These are phyloP conservation scores for Isotomurus palustris DNA, from an alignment of 2,888 invertebrate genomes.

Conservation along the genomic window DNA sequence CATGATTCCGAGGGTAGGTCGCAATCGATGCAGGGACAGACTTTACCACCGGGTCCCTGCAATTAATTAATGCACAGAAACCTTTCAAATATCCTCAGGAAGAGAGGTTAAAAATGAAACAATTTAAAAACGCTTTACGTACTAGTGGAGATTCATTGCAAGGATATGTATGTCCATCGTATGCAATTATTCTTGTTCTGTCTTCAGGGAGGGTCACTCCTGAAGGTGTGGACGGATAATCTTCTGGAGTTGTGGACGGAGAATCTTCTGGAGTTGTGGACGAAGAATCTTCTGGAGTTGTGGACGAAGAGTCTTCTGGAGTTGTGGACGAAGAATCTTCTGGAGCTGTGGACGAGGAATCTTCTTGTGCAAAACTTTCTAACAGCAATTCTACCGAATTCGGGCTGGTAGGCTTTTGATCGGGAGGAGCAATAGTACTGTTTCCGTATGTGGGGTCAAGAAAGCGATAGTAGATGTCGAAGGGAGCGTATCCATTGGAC, in stretches of 20 bases:
- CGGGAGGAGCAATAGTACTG: neutral
- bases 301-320: too few relatives aligned
- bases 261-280: too few relatives aligned
- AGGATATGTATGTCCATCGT: constrained; percentile 24
- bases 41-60: constrained; percentile 53
- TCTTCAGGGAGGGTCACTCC: neutral
- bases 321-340: too few relatives aligned
- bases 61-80: neutral
- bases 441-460: constrained; percentile 11
- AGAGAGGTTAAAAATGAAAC: too few relatives aligned
- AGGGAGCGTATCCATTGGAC: constrained; percentile 52
- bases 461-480: constrained; percentile 59
- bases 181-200: constrained; percentile 8
- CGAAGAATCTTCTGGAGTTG: too few relatives aligned
- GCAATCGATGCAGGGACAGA: constrained; percentile 88
- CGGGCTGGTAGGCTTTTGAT: too few relatives aligned
- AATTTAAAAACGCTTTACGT: neutral
- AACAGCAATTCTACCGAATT: too few relatives aligned
- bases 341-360: constrained; percentile 5
- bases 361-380: too few relatives aligned
- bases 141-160: constrained; percentile 31
- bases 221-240: neutral
- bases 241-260: neutral
- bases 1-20: constrained; percentile 62
- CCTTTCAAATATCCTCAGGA: too few relatives aligned